Evolutionary conservation across 2,113 vertebrate species (phyloP), one percentile per base, ranked within the genome.

Genomic region (Parus major): DNA sequence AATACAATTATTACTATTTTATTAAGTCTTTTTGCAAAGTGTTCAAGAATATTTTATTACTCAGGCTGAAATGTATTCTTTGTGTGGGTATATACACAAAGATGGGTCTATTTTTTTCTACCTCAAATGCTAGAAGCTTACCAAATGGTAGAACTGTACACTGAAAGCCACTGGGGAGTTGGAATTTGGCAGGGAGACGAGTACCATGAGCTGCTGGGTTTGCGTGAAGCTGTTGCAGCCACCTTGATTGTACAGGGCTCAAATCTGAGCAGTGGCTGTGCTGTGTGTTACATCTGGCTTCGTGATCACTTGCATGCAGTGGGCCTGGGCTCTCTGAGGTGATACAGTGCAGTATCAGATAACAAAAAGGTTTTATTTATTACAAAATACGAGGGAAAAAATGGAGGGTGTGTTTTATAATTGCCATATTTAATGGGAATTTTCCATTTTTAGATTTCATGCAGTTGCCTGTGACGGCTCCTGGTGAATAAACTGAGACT

Each of bases 401-500:
- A 31, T 1, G 4, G 28, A 44, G 35, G 10, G 16, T 49, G 5
- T 56, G 11, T 63, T 88, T 91, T 88, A 15, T 80, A 55, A 59
- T 83, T 92, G 39, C 41, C 25, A 3, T 80, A 24, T 88, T 92
- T 96, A 86, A 92, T 68, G 79, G 20, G 35, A 23, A 31, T 93
- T 96, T 96, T 95, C 63, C 36, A 9, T 78, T 96, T 96, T 71
- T 78, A 92, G 79, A 56, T 95, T 95, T 88, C 31, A 4, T 1
- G 4, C 50, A 18, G 31, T 84, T 91, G 73, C 70, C 85, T 80
- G 86, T 83, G 86, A 92, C 79, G 52, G 44, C 77, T 92, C 44
- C 90, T 92, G 22, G 75, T 86, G 86, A 84, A 42, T 78, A 84
- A 91, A 81, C 55, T 49, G 63, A 60, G 95, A 85, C 55, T 15